These are phyloP conservation scores for Drosophila monieri DNA, from an alignment of 2,888 invertebrate genomes.

Conservation along the genomic window DNA sequence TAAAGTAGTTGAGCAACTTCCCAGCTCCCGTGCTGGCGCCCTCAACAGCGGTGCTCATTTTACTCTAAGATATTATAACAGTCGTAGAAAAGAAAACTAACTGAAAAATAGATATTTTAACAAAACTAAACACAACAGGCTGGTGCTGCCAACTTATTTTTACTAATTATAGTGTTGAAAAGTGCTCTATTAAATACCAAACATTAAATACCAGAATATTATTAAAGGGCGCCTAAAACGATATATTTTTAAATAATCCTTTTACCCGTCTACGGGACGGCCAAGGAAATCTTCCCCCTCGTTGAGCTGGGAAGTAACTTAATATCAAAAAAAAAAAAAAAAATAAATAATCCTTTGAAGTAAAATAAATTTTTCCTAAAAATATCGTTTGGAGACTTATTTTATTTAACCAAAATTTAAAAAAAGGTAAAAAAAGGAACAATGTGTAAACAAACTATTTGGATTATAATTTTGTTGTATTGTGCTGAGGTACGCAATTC, in stretches of 20 bases:
- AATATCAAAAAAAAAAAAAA: no score
- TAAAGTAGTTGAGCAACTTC: constrained; percentile 54
- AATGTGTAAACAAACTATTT: no score
- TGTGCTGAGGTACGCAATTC: neutral
- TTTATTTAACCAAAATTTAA: no score
- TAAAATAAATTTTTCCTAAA: no score
- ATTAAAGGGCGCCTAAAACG: neutral
- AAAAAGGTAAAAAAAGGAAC: no score
- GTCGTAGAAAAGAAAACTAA: neutral
- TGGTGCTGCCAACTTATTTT: constrained; percentile 1
- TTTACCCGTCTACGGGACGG: no score
- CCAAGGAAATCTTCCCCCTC: no score
- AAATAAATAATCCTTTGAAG: neutral
- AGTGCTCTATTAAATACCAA: neutral
- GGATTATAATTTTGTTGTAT: neutral
- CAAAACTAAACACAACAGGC: constrained; percentile 2
- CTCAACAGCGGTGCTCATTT: constrained; percentile 49
- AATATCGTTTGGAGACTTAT: no score
- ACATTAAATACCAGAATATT: constrained; percentile 1
- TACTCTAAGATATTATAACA: neutral
- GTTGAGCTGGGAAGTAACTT: no score
- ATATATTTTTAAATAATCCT: neutral
- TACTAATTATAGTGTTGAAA: neutral
- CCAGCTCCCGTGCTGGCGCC: constrained; percentile 8
- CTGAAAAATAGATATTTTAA: neutral